Percentiles rank a stretch among this genome's conserved stretches.
Conservation (phyloP, 2,888 invertebrate genomes). For the Colletes collaris region DNA sequence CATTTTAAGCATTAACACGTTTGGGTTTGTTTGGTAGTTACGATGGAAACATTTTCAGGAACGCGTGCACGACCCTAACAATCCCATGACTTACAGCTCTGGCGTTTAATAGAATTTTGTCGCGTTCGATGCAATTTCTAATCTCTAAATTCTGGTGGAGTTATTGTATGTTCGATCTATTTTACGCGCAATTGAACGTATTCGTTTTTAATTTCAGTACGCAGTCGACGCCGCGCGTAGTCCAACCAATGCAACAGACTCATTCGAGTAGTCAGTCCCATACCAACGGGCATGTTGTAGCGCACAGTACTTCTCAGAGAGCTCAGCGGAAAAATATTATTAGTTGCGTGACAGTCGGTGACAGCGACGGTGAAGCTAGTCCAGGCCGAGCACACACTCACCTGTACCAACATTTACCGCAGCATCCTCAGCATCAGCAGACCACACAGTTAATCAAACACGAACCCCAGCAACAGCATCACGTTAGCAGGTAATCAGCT, state of each 20-base stretch:
- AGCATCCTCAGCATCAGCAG: constrained; percentile 79
- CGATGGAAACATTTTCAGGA: background rate
- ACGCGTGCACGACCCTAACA: constrained; percentile 59
- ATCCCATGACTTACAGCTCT: constrained; percentile 33
- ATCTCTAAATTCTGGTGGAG: background rate
- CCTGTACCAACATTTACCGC: constrained; percentile 75
- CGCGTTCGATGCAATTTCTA: constrained; percentile 2
- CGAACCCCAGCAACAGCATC: constrained; percentile 84
- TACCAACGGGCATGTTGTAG: constrained; percentile 61
- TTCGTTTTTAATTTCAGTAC: constrained; percentile 70
- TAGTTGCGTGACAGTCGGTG: constrained; percentile 91
- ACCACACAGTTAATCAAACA: constrained; percentile 84
- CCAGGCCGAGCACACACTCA: constrained; percentile 84
- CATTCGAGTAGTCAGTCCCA: constrained; percentile 75
- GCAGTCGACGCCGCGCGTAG: constrained; percentile 78
- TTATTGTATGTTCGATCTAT: background rate
- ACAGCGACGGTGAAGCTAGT: constrained; percentile 89
- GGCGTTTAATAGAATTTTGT: constrained; percentile 29
- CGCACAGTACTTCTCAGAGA: constrained; percentile 71
- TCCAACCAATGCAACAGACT: constrained; percentile 75
- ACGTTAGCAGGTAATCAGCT: constrained; percentile 74
- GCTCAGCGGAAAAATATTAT: constrained; percentile 89
- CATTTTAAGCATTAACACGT: constrained; percentile 9
- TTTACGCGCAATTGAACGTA: background rate
- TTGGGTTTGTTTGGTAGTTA: background rate